phyloP scores from a whole-genome alignment of 2,888 invertebrate species.

The Drosophila flavopinicola region DNA sequence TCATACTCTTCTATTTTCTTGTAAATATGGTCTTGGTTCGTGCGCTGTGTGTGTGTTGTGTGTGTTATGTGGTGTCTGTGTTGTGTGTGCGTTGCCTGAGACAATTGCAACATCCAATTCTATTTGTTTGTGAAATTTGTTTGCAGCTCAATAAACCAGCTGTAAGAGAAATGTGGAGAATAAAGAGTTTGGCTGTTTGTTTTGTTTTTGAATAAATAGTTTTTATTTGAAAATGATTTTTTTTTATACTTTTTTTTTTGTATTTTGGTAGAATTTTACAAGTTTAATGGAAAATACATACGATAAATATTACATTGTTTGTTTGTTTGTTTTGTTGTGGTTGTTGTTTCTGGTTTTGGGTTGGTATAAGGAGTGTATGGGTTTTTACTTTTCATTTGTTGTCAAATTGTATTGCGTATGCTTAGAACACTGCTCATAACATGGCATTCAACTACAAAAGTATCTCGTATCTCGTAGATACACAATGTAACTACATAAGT shows the following conservation, averaged over 20 bases:
- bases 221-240: constrained; percentile 78
- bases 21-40: constrained; percentile 19
- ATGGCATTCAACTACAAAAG: constrained; percentile 56
- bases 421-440: constrained; percentile 47
- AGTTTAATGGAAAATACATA: constrained; percentile 77
- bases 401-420: constrained; percentile 43
- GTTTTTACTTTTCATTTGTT: constrained; percentile 31
- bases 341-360: constrained; percentile 24
- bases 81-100: constrained; percentile 15
- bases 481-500: constrained; percentile 10
- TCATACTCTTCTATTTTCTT: constrained; percentile 25
- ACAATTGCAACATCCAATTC: constrained; percentile 29
- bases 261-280: constrained; percentile 78
- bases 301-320: constrained; percentile 73
- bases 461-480: constrained; percentile 48
- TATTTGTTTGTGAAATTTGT: constrained; percentile 9
- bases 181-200: constrained; percentile 51
- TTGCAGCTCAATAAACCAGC: constrained; percentile 47
- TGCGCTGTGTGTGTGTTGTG: constrained; percentile 12
- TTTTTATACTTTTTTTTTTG: constrained; percentile 50
- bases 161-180: constrained; percentile 54
- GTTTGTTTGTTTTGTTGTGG: constrained; percentile 27
- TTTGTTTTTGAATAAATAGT: constrained; percentile 76
- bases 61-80: constrained; percentile 14
- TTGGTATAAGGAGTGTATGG: constrained; percentile 21